Evolutionary conservation across 1,140 invertebrate genomes (phyloP), one percentile per base, ranked within the genome.

Genomic region (Agrypnia vestita): DNA sequence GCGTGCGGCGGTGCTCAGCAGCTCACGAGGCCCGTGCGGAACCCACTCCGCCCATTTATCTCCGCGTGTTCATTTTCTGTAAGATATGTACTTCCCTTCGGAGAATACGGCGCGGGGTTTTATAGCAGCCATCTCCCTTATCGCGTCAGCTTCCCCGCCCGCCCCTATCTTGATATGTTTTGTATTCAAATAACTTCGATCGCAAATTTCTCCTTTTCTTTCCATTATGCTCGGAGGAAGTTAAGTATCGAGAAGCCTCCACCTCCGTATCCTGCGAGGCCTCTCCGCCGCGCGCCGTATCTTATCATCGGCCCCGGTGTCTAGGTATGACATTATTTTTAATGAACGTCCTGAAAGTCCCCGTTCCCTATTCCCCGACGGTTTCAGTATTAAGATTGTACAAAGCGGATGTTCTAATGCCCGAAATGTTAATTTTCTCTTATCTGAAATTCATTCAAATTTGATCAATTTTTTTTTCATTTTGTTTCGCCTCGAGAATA

Each of bases 201-300:
- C 71, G 71, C 71, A 73, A 73, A 55, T 73, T 73, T 46, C 71
- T 74, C 71, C 71, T 55, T 53, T 74, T 74, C 67, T 71, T 71
- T 71, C 46, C 67, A 71, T 71, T 71, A 71, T 71, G 67, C 15
- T 59, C 49, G 47, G 25, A 71, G 46, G 15, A 25, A 71, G 67
- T 71, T 71, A 71, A 71, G 44, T 67, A 67, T 67, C 15, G 62
- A 67, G 61, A 64, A 17, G 12, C 62, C 62, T 44, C 62, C 35
- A 25, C 62, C 62, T 59, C 4, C 1, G 55, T 9, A 35, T 1
- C 25, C 25, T 35, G 1, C 25, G 25, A 15, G 44, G n/a, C 35
- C 12, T 44, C n/a, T 67, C 44, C n/a, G 62, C n/a, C 62, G 11
- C n/a, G 44, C n/a, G 62, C n/a, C 62, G 11, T 44, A 67, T 67